Conservation (phyloP, 1,140 invertebrate species). For the Sarcophaga peregrina region DNA sequence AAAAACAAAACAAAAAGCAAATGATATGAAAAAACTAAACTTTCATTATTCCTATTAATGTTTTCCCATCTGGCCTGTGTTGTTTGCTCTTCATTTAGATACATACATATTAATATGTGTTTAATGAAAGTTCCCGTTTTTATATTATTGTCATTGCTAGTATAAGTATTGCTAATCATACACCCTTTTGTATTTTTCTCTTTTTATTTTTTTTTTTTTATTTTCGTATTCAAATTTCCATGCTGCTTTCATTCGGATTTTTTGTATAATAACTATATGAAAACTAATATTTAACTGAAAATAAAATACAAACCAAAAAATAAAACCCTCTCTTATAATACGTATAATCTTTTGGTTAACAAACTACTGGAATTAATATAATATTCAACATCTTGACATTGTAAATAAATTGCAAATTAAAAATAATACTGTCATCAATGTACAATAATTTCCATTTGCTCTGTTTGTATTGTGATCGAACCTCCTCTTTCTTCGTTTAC, state of each 20-base stretch:
- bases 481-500: neutral
- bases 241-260: slow-evolving; percentile 58
- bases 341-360: neutral
- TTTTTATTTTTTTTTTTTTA: slow-evolving; percentile 65
- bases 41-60: slow-evolving; percentile 25
- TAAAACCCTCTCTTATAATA: slow-evolving; percentile 19
- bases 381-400: neutral
- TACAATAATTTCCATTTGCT: neutral
- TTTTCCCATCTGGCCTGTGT: slow-evolving; percentile 6
- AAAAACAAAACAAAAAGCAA: neutral
- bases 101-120: neutral
- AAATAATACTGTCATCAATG: neutral
- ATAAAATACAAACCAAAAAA: slow-evolving; percentile 21
- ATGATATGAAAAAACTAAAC: slow-evolving; percentile 13
- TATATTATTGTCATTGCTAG: slow-evolving; percentile 25
- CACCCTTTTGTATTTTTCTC: slow-evolving; percentile 60
- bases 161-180: slow-evolving; percentile 47
- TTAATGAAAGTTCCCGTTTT: slow-evolving; percentile 30
- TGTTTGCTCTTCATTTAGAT: slow-evolving; percentile 1
- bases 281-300: neutral
- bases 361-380: neutral
- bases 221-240: slow-evolving; percentile 24
- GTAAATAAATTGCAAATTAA: neutral
- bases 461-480: neutral
- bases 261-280: slow-evolving; percentile 32